Conservation (phyloP, 2,797 vertebrate species). For the Halcyon smyrnensis region DNA sequence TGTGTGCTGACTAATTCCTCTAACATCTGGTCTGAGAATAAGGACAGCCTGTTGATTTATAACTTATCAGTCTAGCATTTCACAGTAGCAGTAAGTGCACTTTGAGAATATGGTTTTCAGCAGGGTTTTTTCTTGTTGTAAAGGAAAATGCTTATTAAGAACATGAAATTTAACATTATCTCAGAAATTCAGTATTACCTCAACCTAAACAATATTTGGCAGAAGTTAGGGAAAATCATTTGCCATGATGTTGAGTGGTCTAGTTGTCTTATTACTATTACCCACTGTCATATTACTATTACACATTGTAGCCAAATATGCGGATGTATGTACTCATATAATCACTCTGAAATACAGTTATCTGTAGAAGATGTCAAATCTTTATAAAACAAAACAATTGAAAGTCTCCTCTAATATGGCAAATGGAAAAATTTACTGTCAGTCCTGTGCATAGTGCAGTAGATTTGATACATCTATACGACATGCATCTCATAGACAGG, state of each 20-base stretch:
- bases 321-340: not conserved
- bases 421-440: not conserved
- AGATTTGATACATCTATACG: not conserved
- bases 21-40: not conserved
- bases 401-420: not conserved
- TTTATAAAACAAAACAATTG: not conserved
- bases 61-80: not conserved
- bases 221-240: not conserved
- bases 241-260: not conserved
- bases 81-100: not conserved
- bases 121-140: not conserved
- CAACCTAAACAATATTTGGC: not conserved
- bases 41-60: not conserved
- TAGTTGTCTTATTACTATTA: not conserved
- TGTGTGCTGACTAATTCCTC: not conserved
- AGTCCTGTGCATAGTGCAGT: not conserved
- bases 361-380: not conserved
- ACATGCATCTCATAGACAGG: not conserved
- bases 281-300: no score
- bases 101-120: not conserved
- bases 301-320: not conserved
- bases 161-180: not conserved
- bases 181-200: not conserved
- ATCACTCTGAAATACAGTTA: not conserved
- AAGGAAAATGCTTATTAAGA: not conserved